Base-by-base conservation (phyloP, 1,140 invertebrate genomes). In the Adelges cooleyi region DNA sequence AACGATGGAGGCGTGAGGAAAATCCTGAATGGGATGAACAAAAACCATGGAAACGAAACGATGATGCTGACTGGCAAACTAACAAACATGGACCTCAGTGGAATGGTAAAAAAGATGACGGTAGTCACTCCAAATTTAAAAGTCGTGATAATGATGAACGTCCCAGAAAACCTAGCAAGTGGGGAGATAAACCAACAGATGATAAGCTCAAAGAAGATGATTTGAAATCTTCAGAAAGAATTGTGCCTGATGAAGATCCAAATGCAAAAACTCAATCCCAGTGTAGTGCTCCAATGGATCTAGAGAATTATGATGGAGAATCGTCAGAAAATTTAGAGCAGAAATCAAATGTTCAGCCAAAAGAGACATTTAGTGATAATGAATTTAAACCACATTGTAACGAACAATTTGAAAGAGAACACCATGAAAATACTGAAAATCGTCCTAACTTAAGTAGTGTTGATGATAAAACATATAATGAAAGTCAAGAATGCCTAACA, bases 1-100 rank as follows among this genome's bases (percentile, higher is more conserved):
- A 62, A 6, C 56, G 56, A 0, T 62, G 56, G 56, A 62, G 56
- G 33, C 56, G 56, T 9, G 56, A 62, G 27, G 56, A 62, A 18
- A 62, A 62, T 22, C 27, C 56, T 48, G 56, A 62, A 20, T 62
- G 42, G 42, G 56, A 62, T 48, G 56, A 62, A 29, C 42, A 48
- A 62, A 62, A 48, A 48, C 42, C 42, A 20, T 62, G 56, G 56
- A 62, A 62, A 48, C 22, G 56, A 20, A 62, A 62, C 33, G 56
- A 62, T 15, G 56, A 62, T 18, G 40, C 44, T 46, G 42, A 62
- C n/a, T 48, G 56, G 42, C 40, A 27, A 33, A 46, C 44, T 1
- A 62, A 48, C 10, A 62, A 48, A 33, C 56, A 46, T 18, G 54
- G 54, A 29, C 44, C 54, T 15, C 17, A 6, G 10, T 48, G 56